Base-by-base conservation (phyloP, 2,888 invertebrate species). In the Dastarcus helophoroides region DNA sequence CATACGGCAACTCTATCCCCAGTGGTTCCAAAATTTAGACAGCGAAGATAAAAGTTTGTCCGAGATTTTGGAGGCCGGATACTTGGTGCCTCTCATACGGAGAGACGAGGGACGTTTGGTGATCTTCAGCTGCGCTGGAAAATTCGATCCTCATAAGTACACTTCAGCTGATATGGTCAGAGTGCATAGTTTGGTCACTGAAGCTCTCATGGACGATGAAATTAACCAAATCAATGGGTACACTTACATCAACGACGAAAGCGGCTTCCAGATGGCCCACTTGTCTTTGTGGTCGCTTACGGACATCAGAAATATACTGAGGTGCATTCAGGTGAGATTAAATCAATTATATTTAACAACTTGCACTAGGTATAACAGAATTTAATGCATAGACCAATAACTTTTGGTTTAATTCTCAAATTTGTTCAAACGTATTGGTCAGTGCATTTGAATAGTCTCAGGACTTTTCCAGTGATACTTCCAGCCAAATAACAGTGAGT, bases 111-210 rank as follows among this genome's bases (percentile, higher is more conserved):
- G 90, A 0, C 69, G 84, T 25, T 68, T 80, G 47, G 78, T 89
- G 1, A 73, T 89, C 31, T 69, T 89, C 42, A 80, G 83, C 28
- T 76, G 79, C 53, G 83, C 84, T 50, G 83, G 81, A 67, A 68
- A 54, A 50, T 62, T 61, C 31, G 61, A 61, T 42, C 61, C 60
- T 4, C 56, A 62, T 40, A 59, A 58, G 37, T 61, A 51, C 58
- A 83, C 83, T 32, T 80, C 83, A 30, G 76, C 78, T 22, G 81
- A 88, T 50, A 84, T 90, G 80, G 81, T 83, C 15, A 73, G 82
- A 22, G 76, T 83, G 1, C 88, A 89, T 59, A 82, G 85, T 37
- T 67, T 90, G 56, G 75, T 86, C n/a, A 80, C 83, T 30, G 90
- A 91, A 49, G 67, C 80, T 0, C 57, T 89, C 7, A 67, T 90